Percentiles rank a stretch among this genome's conserved stretches.
phyloP scores from a whole-genome alignment of 1,140 invertebrate genomes.

The Dryas iulia region DNA sequence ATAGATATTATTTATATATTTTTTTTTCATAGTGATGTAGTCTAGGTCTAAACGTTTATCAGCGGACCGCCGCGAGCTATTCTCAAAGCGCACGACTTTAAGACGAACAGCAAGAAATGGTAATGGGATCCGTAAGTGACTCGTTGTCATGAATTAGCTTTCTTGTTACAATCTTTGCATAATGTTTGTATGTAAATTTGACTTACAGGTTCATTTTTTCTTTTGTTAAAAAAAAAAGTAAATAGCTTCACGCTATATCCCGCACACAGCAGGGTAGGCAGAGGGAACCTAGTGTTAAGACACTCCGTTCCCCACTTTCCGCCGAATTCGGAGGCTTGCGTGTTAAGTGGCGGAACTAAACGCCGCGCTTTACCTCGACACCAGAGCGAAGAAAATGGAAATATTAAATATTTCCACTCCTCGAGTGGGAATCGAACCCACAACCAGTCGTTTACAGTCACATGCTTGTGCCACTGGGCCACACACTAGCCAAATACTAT shows the following conservation, averaged over 20 bases:
- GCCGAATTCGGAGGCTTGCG: too few relatives aligned
- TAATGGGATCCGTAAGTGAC: slow-evolving; percentile 31
- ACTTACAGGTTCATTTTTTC: neutral
- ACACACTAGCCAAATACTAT: slow-evolving; percentile 1
- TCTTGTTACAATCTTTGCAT: slow-evolving; percentile 24
- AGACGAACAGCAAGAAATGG: slow-evolving; percentile 33
- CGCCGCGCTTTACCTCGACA: too few relatives aligned
- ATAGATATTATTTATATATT: neutral
- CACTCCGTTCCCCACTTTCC: too few relatives aligned
- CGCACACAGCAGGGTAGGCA: too few relatives aligned
- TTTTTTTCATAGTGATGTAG: neutral
- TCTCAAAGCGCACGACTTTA: slow-evolving; percentile 33
- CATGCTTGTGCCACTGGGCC: slow-evolving; percentile 25
- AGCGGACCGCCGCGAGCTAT: slow-evolving; percentile 30
- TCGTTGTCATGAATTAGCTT: slow-evolving; percentile 33
- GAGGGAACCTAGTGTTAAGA: too few relatives aligned
- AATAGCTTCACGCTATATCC: slow-evolving; percentile 17
- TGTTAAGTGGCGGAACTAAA: too few relatives aligned
- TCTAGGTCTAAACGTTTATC: slow-evolving; percentile 9
- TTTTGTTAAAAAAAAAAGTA: neutral
- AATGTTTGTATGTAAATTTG: slow-evolving; percentile 11
- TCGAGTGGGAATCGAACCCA: too few relatives aligned
- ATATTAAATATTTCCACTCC: too few relatives aligned
- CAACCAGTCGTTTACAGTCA: too few relatives aligned
- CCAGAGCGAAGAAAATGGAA: too few relatives aligned